Percentiles rank a stretch among this genome's conserved stretches.
phyloP scores from a whole-genome alignment of 64 coral and sea anemone genomes.

The Porites australiensis region DNA sequence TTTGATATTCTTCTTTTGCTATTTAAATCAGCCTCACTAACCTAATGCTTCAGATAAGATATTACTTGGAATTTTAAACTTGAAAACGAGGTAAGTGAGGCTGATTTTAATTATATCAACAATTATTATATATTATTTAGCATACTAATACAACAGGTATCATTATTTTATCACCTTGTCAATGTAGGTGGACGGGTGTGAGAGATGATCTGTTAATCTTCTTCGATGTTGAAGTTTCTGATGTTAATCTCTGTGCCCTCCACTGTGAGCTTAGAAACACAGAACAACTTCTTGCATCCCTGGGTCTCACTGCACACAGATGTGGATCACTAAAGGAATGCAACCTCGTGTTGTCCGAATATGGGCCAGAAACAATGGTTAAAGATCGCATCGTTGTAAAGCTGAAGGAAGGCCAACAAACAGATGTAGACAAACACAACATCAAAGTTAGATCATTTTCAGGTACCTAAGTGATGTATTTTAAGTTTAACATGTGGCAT shows the following conservation, averaged over 20 bases:
- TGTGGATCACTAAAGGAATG: slow-evolving; percentile 46
- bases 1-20: too few relatives aligned
- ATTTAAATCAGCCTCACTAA: too few relatives aligned
- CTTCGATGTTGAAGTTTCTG: not conserved
- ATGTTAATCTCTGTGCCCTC: slow-evolving; percentile 57
- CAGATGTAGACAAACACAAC: slow-evolving; percentile 14
- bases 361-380: slow-evolving; percentile 48
- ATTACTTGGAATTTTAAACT: too few relatives aligned
- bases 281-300: slow-evolving; percentile 51
- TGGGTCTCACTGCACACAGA: slow-evolving; percentile 27
- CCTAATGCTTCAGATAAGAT: too few relatives aligned
- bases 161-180: too few relatives aligned
- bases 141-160: too few relatives aligned
- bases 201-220: slow-evolving; percentile 44
- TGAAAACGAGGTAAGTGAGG: too few relatives aligned
- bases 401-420: slow-evolving; percentile 29
- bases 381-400: slow-evolving; percentile 22
- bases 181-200: slow-evolving; percentile 21
- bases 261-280: slow-evolving; percentile 63
- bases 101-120: too few relatives aligned
- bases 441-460: slow-evolving; percentile 38
- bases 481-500: not conserved
- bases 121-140: too few relatives aligned
- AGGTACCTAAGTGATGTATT: not conserved
- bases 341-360: slow-evolving; percentile 45